Evolutionary conservation across 2,888 invertebrate genomes (phyloP).

Genomic region (Listrodromus nycthemerus): DNA sequence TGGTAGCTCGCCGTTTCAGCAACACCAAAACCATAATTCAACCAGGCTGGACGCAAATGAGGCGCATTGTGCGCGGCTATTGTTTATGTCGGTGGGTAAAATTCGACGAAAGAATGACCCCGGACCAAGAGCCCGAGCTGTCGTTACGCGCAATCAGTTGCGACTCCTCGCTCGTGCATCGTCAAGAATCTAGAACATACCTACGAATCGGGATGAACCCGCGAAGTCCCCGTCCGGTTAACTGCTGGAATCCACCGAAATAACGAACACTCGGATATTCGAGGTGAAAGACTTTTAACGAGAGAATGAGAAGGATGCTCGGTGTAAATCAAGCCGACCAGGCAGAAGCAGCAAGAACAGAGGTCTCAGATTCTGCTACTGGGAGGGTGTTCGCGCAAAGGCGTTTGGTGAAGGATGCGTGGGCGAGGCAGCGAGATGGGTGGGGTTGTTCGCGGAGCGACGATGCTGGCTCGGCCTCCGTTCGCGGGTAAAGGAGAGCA

Average conservation of each 20-base stretch:
- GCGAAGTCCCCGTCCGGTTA: neutral
- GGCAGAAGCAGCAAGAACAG: conserved; percentile 21
- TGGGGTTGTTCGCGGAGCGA: conserved; percentile 24
- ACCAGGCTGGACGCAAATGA: conserved; percentile 59
- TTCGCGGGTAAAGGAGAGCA: conserved; percentile 65
- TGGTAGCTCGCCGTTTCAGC: conserved; percentile 56
- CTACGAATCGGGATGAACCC: neutral
- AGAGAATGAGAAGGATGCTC: conserved; percentile 46
- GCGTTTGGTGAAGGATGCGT: conserved; percentile 50
- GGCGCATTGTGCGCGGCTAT: conserved; percentile 62
- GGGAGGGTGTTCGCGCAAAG: conserved; percentile 29
- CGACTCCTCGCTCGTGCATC: neutral
- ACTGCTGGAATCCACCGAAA: neutral
- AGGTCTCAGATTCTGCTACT: conserved; percentile 21
- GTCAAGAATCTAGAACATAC: neutral
- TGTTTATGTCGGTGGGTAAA: conserved; percentile 61
- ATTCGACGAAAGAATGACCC: conserved; percentile 6
- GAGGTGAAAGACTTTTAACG: conserved; percentile 20
- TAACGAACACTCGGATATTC: neutral
- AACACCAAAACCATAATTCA: conserved; percentile 63
- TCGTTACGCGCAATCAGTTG: neutral
- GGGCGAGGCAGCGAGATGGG: conserved; percentile 59
- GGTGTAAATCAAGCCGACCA: conserved; percentile 56
- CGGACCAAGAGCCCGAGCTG: neutral
- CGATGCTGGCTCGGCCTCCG: conserved; percentile 16